Evolutionary conservation across 2,113 vertebrate genomes (phyloP).

Genomic region (Vanacampus margaritifer): DNA sequence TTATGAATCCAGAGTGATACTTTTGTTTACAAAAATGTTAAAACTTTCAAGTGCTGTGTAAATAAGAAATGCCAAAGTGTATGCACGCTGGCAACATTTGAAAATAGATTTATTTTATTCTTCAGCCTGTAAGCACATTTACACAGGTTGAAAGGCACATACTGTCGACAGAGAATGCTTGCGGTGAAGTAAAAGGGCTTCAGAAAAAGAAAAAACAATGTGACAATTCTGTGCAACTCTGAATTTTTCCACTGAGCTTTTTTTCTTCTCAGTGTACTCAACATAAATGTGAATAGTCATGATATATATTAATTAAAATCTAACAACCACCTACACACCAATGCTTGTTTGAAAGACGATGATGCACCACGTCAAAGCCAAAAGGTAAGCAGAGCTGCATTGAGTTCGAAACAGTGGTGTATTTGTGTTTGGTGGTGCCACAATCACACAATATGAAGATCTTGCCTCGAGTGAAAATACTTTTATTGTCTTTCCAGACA

Average conservation of each 20-base stretch:
- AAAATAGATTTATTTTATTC: constrained; percentile 74
- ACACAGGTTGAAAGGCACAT: constrained; percentile 74
- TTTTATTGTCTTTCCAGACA: neutral
- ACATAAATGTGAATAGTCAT: constrained; percentile 15
- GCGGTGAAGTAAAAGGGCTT: constrained; percentile 55
- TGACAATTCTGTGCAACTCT: constrained; percentile 45
- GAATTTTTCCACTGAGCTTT: constrained; percentile 25
- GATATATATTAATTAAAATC: constrained; percentile 65
- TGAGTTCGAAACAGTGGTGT: too few species aligned
- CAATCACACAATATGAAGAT: neutral
- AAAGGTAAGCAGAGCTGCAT: too few species aligned
- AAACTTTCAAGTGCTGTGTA: constrained; percentile 27
- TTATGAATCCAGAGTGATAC: constrained; percentile 10
- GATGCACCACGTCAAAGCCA: too few species aligned
- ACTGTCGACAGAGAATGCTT: constrained; percentile 47
- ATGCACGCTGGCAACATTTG: constrained; percentile 45
- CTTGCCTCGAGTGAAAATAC: neutral
- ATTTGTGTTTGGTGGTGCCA: too few species aligned
- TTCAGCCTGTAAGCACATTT: constrained; percentile 49
- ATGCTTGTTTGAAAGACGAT: too few species aligned
- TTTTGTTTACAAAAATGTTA: neutral
- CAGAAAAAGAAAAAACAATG: neutral
- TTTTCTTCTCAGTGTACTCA: constrained; percentile 7
- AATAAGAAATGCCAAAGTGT: constrained; percentile 41
- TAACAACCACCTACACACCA: neutral